Evolutionary conservation across 1,140 invertebrate genomes (phyloP), one percentile per base, ranked within the genome.

Genomic region (Pogonomyrmex californicus): DNA sequence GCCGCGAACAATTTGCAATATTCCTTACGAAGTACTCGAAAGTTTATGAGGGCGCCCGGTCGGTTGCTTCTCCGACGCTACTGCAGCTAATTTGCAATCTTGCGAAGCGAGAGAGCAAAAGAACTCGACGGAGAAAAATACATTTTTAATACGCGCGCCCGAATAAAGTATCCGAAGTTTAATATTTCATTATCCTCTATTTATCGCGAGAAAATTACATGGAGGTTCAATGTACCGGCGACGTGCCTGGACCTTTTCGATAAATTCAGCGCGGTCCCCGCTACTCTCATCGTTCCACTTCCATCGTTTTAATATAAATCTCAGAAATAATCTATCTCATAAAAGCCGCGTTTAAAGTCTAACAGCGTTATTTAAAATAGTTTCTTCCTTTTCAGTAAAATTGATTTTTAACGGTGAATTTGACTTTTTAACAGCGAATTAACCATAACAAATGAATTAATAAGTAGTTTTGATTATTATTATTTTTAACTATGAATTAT

Each of bases 1-100:
- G 66, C 41, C 63, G 23, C 82, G 41, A 70, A 71, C 88, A 85
- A 83, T 89, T 91, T 88, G 88, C 82, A 87, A 89, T 90, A 89
- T 87, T 87, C 62, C 86, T 89, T 65, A 78, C 63, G 33, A 83
- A 82, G 86, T 87, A 79, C 87, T 88, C 73, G 73, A 86, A 62
- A 63, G 81, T 85, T 87, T 71, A 73, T 83, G 78, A 87, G 66
- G 38, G 41, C 68, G 44, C 68, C 38, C 41, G 38, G 38, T n/a
- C 49, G 77, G 49, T 70, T 14, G 78, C 71, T 71, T 63, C 75
- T 44, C 23, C 76, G 30, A 9, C 63, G 63, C 47, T 51, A 66
- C 63, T 85, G 73, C 82, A 85, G 36, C 12, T 83, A 83, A 87
- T 82, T 71, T 85, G 79, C 86, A 83, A 87, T 87, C 77, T 83